These are phyloP conservation scores for Conistra vaccinii DNA, from an alignment of 2,888 invertebrate genomes.

Conservation along the genomic window DNA sequence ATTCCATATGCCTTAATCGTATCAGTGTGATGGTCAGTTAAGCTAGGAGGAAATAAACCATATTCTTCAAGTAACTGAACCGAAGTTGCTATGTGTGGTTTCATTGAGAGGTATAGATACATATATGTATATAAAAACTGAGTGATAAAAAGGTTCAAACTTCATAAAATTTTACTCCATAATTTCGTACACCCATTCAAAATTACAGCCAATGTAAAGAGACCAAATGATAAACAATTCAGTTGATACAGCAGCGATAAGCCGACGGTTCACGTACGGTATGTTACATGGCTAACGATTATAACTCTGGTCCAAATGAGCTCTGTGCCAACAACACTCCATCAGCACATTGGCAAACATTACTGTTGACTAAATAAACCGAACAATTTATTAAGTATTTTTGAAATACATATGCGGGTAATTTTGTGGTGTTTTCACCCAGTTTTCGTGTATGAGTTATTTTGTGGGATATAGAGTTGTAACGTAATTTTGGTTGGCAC, in stretches of 20 bases:
- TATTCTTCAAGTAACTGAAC: background rate
- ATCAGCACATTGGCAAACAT: constrained; percentile 68
- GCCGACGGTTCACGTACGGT: constrained; percentile 58
- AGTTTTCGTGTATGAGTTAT: constrained; percentile 28
- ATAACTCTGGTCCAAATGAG: constrained; percentile 67
- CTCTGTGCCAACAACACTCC: constrained; percentile 67
- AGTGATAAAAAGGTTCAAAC: background rate
- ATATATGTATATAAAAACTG: no score
- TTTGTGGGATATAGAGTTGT: constrained; percentile 16
- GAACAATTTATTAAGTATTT: constrained; percentile 62
- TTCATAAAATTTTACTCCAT: constrained; percentile 31
- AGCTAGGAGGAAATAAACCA: background rate
- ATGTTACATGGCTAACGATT: constrained; percentile 66
- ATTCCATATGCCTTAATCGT: background rate
- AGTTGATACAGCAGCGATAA: constrained; percentile 67
- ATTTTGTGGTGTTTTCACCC: constrained; percentile 37
- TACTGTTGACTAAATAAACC: constrained; percentile 65
- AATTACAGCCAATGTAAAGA: constrained; percentile 47
- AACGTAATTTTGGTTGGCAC: constrained; percentile 11
- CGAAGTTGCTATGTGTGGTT: no score
- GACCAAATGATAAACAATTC: constrained; percentile 64
- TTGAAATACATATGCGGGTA: constrained; percentile 53
- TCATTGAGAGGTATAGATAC: no score
- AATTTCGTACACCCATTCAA: constrained; percentile 33
- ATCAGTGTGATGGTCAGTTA: no score